Evolutionary conservation across 2,888 invertebrate genomes (phyloP), one percentile per base, ranked within the genome.

Genomic region (Linnaemya vulpina): DNA sequence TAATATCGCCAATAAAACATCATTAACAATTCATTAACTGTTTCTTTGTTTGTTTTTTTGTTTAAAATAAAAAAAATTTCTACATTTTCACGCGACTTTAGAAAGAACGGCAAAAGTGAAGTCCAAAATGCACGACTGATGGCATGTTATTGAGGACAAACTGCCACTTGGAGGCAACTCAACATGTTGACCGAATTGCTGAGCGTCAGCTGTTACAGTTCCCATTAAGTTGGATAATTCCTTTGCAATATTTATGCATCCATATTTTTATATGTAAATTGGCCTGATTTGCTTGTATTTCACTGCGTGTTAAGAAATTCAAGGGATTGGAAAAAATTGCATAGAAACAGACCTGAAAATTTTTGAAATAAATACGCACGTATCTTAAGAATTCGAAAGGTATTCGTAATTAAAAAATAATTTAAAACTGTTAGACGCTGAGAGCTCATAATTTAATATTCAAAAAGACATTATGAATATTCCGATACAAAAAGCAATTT

Each of bases 21-120:
- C 62, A 60, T 78, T 46, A 62, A 30, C 67, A 67, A 67, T 51
- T 70, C 43, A 43, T 71, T 70, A n/a, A 11, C 10, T 58, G 10
- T 1, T 40, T 40, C 1, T 40, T 40, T 40, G 30, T 30, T 30
- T 30, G 2, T 30, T 30, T 30, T 30, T 3, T 49, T 70, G 67
- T 70, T 25, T 40, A 71, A 71, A n/a, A n/a, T n/a, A n/a, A n/a
- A n/a, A n/a, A n/a, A n/a, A 63, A 63, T 78, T 71, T 51, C 63
- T 63, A 62, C 9, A 46, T n/a, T 62, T 71, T 71, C 62, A 53
- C 40, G 43, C 60, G 46, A 67, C 65, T 58, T 25, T 53, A 35
- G 49, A 49, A 60, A 60, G 15, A 22, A 7, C 22, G 22, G 13
- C 17, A 51, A 38, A 60, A 15, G 13, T 30, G 3, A n/a, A 35